Conservation (phyloP, 2,888 invertebrate species). For the Folsomia candida region DNA sequence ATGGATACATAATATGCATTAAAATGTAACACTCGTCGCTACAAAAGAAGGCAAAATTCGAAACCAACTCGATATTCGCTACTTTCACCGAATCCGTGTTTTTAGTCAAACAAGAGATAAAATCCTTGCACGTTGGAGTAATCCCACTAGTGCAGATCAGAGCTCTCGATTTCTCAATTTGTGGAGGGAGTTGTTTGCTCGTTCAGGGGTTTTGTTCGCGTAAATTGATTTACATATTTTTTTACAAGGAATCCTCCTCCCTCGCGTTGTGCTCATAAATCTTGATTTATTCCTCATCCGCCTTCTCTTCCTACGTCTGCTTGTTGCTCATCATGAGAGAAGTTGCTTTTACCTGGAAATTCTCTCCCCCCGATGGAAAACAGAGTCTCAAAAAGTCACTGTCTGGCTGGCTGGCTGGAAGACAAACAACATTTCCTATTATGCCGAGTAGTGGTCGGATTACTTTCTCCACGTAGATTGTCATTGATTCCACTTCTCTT, state of each 20-base stretch:
- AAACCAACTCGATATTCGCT: no score
- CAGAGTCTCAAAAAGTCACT: not conserved
- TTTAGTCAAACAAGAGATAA: no score
- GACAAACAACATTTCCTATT: not conserved
- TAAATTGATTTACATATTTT: conserved; percentile 8
- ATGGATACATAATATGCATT: no score
- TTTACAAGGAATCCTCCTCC: not conserved
- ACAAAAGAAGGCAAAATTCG: no score
- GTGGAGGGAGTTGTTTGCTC: not conserved
- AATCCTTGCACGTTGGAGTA: no score
- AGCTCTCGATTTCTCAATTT: conserved; percentile 4
- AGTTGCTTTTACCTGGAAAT: not conserved
- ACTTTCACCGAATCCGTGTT: no score
- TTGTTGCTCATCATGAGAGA: not conserved
- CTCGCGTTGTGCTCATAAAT: conserved; percentile 1
- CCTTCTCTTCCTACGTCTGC: not conserved
- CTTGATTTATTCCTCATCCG: conserved; percentile 6
- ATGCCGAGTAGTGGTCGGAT: not conserved
- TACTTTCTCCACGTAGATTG: not conserved
- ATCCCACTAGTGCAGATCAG: not conserved
- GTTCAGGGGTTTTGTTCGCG: not conserved
- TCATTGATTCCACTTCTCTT: no score
- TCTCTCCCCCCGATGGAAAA: not conserved
- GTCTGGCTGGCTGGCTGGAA: no score
- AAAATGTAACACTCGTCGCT: no score